Conservation (phyloP, 2,888 invertebrate species). For the Toxonevra muliebris region DNA sequence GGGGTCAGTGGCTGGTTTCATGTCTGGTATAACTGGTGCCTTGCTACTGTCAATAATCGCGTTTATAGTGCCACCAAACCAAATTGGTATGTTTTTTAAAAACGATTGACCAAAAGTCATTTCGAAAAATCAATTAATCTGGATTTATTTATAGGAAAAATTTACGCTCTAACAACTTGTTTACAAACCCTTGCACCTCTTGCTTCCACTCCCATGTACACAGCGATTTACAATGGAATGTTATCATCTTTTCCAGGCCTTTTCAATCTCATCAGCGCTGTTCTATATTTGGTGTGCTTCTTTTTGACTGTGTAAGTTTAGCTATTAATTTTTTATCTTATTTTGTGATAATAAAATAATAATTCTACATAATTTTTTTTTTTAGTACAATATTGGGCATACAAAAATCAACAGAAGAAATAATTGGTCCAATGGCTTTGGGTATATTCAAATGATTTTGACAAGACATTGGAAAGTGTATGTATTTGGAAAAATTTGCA, state of each 20-base stretch:
- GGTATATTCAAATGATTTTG: no score
- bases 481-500: no score
- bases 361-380: neutral
- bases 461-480: no score
- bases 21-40: slow-evolving; percentile 55
- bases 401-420: neutral
- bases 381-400: neutral
- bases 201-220: slow-evolving; percentile 71
- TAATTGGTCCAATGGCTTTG: no score
- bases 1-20: slow-evolving; percentile 51
- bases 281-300: slow-evolving; percentile 62
- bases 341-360: no score
- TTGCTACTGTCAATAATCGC: slow-evolving; percentile 61
- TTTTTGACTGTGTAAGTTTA: slow-evolving; percentile 65
- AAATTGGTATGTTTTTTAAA: no score
- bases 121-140: no score
- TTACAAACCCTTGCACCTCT: slow-evolving; percentile 73
- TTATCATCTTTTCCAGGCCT: slow-evolving; percentile 68
- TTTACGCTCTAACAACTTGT: slow-evolving; percentile 74
- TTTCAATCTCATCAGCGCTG: slow-evolving; percentile 69
- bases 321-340: neutral
- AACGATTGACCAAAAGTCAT: no score
- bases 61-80: slow-evolving; percentile 53
- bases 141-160: slow-evolving; percentile 71
- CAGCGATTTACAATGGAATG: slow-evolving; percentile 69